phyloP scores from a whole-genome alignment of 1,140 invertebrate species.

The Apis dorsata region DNA sequence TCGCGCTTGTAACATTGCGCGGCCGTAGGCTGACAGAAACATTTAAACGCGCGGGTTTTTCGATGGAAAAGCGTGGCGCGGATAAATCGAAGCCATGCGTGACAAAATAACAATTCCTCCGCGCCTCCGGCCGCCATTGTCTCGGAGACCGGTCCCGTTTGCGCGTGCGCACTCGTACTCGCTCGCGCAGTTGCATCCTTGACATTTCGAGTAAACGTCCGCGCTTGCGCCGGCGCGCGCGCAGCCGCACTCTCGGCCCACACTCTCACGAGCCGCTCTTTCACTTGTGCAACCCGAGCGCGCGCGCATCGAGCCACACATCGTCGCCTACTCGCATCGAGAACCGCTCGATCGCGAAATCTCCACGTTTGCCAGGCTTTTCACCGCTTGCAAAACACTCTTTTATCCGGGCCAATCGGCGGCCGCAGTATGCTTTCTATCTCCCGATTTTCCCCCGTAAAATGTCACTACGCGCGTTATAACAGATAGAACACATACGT shows the following conservation, averaged over 20 bases:
- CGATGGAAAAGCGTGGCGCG: background rate
- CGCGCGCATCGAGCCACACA: conserved; percentile 61
- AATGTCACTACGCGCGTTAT: conserved; percentile 49
- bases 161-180: conserved; percentile 8
- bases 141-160: background rate
- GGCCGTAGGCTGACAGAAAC: conserved; percentile 28
- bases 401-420: conserved; percentile 33
- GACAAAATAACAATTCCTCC: conserved; percentile 68
- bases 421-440: conserved; percentile 51
- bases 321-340: conserved; percentile 64
- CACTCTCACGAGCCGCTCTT: conserved; percentile 60
- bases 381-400: conserved; percentile 58
- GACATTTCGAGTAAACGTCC: conserved; percentile 75
- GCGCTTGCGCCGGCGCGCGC: background rate
- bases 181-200: conserved; percentile 74
- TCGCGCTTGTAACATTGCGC: background rate
- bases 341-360: conserved; percentile 43
- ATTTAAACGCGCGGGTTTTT: conserved; percentile 46
- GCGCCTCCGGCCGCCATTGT: conserved; percentile 63
- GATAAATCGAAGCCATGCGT: conserved; percentile 50
- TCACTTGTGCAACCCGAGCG: conserved; percentile 73
- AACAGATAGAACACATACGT: conserved; percentile 29
- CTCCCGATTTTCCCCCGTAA: conserved; percentile 46
- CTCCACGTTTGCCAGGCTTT: conserved; percentile 37
- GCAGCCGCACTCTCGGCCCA: background rate